phyloP scores from a whole-genome alignment of 2,797 vertebrate species.

The Aselliscus stoliczkanus region DNA sequence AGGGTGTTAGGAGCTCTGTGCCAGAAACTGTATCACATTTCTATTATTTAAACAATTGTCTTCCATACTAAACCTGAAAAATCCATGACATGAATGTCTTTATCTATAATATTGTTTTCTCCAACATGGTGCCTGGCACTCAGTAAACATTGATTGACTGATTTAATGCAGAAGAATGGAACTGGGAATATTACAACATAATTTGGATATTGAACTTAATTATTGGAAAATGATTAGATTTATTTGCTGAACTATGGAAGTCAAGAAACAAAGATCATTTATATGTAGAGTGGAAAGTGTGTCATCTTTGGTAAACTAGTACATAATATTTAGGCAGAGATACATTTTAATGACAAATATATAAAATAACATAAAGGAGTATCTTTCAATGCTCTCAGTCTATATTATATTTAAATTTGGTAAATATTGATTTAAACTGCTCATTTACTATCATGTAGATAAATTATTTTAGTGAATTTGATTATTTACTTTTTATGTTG shows the following conservation, averaged over 20 bases:
- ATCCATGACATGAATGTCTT: background rate
- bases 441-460: background rate
- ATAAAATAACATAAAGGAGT: background rate
- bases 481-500: background rate
- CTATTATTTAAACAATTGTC: background rate
- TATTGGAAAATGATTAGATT: background rate
- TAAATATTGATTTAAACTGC: background rate
- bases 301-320: background rate
- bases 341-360: background rate
- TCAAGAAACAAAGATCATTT: background rate
- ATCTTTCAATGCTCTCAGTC: background rate
- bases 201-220: background rate
- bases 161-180: background rate
- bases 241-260: background rate
- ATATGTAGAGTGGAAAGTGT: background rate
- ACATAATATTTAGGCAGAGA: background rate
- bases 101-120: background rate
- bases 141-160: background rate
- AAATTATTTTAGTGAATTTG: conserved; percentile 10
- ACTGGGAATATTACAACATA: background rate
- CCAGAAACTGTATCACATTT: background rate
- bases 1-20: background rate
- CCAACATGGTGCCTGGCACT: background rate
- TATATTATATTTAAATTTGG: background rate
- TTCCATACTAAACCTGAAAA: background rate